phyloP scores from a whole-genome alignment of 2,113 vertebrate species.

The Seriola quinqueradiata region DNA sequence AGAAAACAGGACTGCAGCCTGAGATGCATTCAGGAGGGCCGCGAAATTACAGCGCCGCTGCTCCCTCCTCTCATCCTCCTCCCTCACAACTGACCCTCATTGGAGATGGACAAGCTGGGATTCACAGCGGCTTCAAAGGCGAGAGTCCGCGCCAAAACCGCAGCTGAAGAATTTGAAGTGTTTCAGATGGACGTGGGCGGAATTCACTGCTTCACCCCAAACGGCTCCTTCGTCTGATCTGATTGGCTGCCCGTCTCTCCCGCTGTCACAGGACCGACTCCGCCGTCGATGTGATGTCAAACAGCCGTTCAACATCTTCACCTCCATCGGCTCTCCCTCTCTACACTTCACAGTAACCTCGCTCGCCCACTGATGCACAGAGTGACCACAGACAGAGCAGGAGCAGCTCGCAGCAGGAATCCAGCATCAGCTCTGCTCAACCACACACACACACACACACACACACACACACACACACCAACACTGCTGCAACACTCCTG shows the following conservation, averaged over 20 bases:
- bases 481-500: not conserved
- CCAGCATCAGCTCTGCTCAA: not conserved
- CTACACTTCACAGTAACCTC: not conserved
- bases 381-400: constrained; percentile 21
- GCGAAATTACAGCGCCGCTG: constrained; percentile 8
- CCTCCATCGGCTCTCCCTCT: constrained; percentile 21
- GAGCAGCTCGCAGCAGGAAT: not conserved
- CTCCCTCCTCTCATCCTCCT: constrained; percentile 39
- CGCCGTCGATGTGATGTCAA: not conserved
- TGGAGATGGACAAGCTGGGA: constrained; percentile 56
- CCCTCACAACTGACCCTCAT: constrained; percentile 62
- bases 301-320: constrained; percentile 27
- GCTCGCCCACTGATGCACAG: constrained; percentile 7
- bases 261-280: not conserved
- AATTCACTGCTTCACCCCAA: constrained; percentile 27
- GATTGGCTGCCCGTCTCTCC: constrained; percentile 20
- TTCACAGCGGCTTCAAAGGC: constrained; percentile 35
- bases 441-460: not conserved
- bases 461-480: not conserved
- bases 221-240: not conserved
- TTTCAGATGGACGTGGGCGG: constrained; percentile 37
- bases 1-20: constrained; percentile 4
- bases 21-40: constrained; percentile 47
- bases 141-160: constrained; percentile 1
- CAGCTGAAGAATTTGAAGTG: constrained; percentile 30